Base-by-base conservation (phyloP, 2,888 invertebrate species). In the Parnassius apollo region DNA sequence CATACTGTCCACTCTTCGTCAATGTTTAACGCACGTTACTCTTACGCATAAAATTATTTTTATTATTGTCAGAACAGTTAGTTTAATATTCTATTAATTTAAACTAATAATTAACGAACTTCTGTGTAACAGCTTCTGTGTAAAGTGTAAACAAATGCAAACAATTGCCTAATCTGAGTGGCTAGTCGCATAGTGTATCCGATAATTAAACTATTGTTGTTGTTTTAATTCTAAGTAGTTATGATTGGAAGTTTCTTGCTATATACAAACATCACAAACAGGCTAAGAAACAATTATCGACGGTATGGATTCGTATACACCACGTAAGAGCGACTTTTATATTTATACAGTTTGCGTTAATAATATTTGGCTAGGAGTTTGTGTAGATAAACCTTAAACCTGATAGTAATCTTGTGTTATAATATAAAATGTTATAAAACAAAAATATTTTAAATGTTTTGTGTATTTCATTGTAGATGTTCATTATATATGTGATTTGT, bases 1-100 rank as follows among this genome's bases (percentile, higher is more conserved):
- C 81, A 76, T 75, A 78, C 75, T 76, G 85, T 78, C 75, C 80
- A 80, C 76, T 78, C 80, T 79, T 75, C 75, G 79, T 75, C 68
- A 74, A 69, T 71, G 76, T 70, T 73, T 67, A 63, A 74, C 78
- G 75, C 78, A 75, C 78, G 77, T 73, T 76, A 77, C 77, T 77
- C 78, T 76, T 74, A 61, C 72, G 74, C 70, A 79, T 83, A 81
- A 83, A 83, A 81, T 79, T 69, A 66, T 71, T 59, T 58, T 58
- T 61, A 50, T 60, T 60, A 49, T 51, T 44, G 13, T 2, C 69
- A 68, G 68, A 68, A 69, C 68, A 69, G 75, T 70, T 80, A 70
- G 74, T 76, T 35, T 75, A 75, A 74, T 73, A 70, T 70, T 69
- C 67, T 74, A 75, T 83, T 80, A 84, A 83, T 83, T 84, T 85